Conservation (phyloP, 2,113 vertebrate genomes). For the Lucifuga dentata region DNA sequence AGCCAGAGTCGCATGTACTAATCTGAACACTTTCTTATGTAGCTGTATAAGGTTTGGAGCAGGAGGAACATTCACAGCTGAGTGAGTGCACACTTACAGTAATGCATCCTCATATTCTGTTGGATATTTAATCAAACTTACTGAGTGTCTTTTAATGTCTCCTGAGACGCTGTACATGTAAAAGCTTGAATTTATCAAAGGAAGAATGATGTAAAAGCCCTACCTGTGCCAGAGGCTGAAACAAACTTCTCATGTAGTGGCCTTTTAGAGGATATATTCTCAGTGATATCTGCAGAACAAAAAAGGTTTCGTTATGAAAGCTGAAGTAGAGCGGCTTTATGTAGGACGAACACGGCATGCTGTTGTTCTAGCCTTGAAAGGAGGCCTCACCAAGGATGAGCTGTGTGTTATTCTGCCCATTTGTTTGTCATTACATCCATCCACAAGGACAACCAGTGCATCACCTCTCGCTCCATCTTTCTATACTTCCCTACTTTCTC, state of each 20-base stretch:
- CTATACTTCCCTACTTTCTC: too few species aligned
- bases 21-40: background rate
- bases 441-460: conserved; percentile 37
- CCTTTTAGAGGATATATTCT: conserved; percentile 7
- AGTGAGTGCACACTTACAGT: conserved; percentile 13
- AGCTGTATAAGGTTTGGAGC: conserved; percentile 3
- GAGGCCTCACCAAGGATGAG: conserved; percentile 57
- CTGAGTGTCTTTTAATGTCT: background rate
- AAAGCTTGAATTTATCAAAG: conserved; percentile 15
- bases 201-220: conserved; percentile 37
- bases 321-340: conserved; percentile 6
- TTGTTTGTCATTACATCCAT: conserved; percentile 7
- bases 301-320: background rate
- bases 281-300: background rate
- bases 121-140: background rate
- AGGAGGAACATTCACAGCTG: background rate
- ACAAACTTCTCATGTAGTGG: background rate
- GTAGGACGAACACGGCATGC: background rate
- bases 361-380: conserved; percentile 70
- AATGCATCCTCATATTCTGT: conserved; percentile 5
- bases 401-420: conserved; percentile 36
- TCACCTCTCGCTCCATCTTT: background rate
- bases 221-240: conserved; percentile 36
- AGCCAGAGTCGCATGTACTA: background rate
- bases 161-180: background rate